Conservation (phyloP, 2,888 invertebrate species). For the Limnephilus auricula region DNA sequence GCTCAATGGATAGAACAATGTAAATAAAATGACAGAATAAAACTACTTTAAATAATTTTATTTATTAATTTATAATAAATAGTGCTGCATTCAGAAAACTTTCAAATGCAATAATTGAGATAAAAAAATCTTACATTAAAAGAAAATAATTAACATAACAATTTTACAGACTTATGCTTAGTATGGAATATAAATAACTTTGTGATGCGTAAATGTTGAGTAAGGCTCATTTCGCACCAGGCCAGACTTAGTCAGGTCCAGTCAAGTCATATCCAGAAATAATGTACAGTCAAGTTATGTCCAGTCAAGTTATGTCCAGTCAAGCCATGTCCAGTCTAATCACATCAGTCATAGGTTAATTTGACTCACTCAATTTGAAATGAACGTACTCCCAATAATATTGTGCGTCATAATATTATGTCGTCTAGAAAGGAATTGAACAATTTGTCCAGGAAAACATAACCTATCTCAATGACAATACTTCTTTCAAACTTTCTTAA, state of each 20-base stretch:
- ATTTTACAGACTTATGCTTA: constrained; percentile 12
- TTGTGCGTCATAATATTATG: no score
- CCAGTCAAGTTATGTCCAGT: background rate
- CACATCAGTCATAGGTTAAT: no score
- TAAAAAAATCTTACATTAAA: constrained; percentile 25
- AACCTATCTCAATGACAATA: no score
- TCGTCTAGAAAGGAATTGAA: no score
- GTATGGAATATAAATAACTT: constrained; percentile 13
- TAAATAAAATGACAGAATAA: background rate
- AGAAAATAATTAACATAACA: background rate
- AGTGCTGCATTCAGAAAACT: background rate
- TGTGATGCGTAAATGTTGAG: background rate
- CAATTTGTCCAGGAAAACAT: no score
- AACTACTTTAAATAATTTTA: constrained; percentile 7
- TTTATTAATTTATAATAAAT: constrained; percentile 12
- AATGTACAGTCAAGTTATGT: no score
- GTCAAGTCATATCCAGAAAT: background rate
- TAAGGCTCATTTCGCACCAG: background rate
- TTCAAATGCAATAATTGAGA: constrained; percentile 18
- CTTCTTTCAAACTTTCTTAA: no score
- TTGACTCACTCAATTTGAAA: no score
- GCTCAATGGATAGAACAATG: background rate
- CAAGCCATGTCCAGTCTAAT: no score
- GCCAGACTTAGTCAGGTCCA: no score
- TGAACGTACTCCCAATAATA: no score